Evolutionary conservation across 2,888 invertebrate genomes (phyloP).

Genomic region (Tetheella fluctuosa): DNA sequence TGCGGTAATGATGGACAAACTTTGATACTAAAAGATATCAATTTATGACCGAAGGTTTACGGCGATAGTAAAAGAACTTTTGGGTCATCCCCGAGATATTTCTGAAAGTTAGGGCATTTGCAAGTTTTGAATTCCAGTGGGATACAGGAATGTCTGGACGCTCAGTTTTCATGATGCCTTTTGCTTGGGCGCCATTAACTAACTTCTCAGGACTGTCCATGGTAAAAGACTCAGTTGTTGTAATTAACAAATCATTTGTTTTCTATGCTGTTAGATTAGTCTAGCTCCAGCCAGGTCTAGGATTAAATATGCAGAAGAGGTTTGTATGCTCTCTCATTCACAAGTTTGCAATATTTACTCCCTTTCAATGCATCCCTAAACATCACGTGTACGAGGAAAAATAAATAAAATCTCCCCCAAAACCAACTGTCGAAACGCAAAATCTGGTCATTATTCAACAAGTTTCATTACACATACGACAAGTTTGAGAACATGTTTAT

Average conservation of each 20-base stretch:
- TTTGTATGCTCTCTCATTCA: too few species aligned
- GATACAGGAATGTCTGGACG: slow-evolving; percentile 6
- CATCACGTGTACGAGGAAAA: background rate
- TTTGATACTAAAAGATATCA: slow-evolving; percentile 43
- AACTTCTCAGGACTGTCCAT: background rate
- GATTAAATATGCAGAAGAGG: too few species aligned
- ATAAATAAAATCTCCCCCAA: background rate
- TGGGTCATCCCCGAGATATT: slow-evolving; percentile 43
- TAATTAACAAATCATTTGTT: background rate
- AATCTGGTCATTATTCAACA: background rate
- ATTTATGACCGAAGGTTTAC: slow-evolving; percentile 53
- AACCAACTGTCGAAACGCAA: background rate
- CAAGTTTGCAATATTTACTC: too few species aligned
- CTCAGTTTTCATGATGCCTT: background rate
- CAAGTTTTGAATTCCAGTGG: slow-evolving; percentile 10
- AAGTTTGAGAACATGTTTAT: slow-evolving; percentile 2
- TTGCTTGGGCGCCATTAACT: background rate
- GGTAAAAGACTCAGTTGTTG: background rate
- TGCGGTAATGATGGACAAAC: slow-evolving; percentile 2
- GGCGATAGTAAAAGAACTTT: slow-evolving; percentile 52
- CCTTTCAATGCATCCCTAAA: background rate
- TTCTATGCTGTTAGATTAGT: too few species aligned
- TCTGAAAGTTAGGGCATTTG: slow-evolving; percentile 37
- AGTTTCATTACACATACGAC: background rate
- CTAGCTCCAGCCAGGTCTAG: too few species aligned